Conservation (phyloP, 2,797 vertebrate species). For the Hydrocynus forskahlii region DNA sequence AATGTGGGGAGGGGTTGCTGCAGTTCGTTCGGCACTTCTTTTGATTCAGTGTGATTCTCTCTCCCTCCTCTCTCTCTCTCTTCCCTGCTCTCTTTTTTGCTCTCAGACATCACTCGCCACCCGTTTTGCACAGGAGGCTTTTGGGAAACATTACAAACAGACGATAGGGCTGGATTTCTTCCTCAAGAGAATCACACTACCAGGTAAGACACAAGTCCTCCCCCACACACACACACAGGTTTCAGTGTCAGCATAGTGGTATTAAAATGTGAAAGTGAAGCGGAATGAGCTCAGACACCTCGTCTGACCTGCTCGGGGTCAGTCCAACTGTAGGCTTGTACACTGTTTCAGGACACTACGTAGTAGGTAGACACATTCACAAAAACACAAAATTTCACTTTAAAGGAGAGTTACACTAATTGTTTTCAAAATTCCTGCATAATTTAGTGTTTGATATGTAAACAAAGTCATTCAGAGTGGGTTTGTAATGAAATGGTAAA, state of each 20-base stretch:
- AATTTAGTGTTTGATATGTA: too few relatives aligned
- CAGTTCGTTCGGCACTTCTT: not conserved
- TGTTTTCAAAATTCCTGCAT: too few relatives aligned
- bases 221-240: not conserved
- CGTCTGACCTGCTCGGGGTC: constrained; percentile 3
- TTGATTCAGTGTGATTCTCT: not conserved
- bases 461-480: too few relatives aligned
- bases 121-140: constrained; percentile 96
- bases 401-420: too few relatives aligned
- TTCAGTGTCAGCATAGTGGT: not conserved
- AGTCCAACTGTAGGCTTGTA: not conserved
- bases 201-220: constrained; percentile 85
- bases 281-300: not conserved
- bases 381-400: too few relatives aligned
- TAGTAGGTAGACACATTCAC: not conserved
- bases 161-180: constrained; percentile 99
- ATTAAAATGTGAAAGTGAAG: constrained; percentile 33
- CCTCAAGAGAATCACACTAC: constrained; percentile 96
- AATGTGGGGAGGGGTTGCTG: too few relatives aligned
- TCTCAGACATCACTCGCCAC: constrained; percentile 96
- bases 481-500: too few relatives aligned
- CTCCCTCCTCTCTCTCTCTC: constrained; percentile 22
- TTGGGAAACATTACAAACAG: constrained; percentile 99
- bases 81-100: constrained; percentile 58
- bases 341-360: not conserved